A percentile compares a stretch with the other conserved stretches of the same genome.
phyloP scores from a whole-genome alignment of 2,797 vertebrate genomes.

The Masticophis lateralis region DNA sequence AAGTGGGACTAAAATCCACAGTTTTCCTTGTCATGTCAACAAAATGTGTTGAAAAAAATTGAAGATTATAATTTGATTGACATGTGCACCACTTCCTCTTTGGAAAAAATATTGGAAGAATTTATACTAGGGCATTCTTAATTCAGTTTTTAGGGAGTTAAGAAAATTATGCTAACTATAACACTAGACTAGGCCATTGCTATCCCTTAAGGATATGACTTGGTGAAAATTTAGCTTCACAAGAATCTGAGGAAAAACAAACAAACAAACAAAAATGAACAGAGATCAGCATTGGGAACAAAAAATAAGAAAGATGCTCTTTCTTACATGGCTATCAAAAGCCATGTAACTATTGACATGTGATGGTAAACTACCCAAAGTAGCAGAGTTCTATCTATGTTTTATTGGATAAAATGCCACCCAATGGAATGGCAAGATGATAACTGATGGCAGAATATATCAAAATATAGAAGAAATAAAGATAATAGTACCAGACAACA shows the following conservation, averaged over 20 bases:
- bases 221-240: neutral
- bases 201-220: neutral
- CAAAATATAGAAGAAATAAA: neutral
- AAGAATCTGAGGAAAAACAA: neutral
- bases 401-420: neutral
- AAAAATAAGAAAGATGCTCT: neutral
- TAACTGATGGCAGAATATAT: neutral
- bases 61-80: neutral
- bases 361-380: neutral
- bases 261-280: neutral
- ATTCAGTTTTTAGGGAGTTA: neutral
- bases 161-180: neutral
- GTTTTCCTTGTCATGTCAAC: neutral
- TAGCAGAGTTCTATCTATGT: neutral
- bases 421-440: neutral
- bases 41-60: neutral
- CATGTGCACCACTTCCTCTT: neutral
- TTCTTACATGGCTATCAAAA: neutral
- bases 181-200: neutral
- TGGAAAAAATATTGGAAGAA: neutral
- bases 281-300: neutral
- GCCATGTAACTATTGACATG: neutral
- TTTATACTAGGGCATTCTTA: neutral
- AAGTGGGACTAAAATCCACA: neutral
- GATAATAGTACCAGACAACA: neutral